Conservation (phyloP, 2,888 invertebrate species). For the Glaucopsyche alexis region DNA sequence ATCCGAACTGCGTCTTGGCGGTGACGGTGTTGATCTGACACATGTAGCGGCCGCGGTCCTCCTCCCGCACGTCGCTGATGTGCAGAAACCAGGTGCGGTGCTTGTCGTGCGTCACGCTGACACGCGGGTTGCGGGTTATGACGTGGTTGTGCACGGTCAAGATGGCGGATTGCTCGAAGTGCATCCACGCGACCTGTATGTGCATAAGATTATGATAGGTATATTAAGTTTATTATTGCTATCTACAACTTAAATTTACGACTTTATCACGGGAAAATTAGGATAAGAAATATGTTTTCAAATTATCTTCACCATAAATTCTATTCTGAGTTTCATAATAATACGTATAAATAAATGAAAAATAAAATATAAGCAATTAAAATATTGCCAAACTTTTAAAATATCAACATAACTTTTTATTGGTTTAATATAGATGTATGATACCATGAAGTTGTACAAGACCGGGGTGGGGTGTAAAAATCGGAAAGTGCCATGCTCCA, state of each 20-base stretch:
- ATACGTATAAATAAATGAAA: too few species aligned
- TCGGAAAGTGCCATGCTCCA: conserved; percentile 51
- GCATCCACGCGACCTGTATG: conserved; percentile 96
- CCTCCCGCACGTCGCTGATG: conserved; percentile 94
- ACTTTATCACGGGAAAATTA: too few species aligned
- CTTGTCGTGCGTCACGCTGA: conserved; percentile 95
- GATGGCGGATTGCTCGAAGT: conserved; percentile 95
- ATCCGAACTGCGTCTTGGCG: conserved; percentile 95
- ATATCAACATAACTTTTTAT: conserved; percentile 1
- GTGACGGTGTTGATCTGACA: conserved; percentile 96
- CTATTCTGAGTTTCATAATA: too few species aligned
- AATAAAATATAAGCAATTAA: too few species aligned
- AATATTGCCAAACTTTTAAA: background rate
- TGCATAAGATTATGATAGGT: too few species aligned
- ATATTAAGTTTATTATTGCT: background rate
- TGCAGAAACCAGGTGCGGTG: conserved; percentile 96
- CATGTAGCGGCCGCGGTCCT: conserved; percentile 95
- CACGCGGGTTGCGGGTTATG: conserved; percentile 94
- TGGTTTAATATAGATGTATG: conserved; percentile 5
- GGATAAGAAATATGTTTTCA: too few species aligned
- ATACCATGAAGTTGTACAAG: conserved; percentile 30
- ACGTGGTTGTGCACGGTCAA: conserved; percentile 96
- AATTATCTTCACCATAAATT: too few species aligned
- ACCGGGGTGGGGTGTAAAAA: conserved; percentile 36
- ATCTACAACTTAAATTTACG: background rate